Evolutionary conservation across 2,888 invertebrate genomes (phyloP), one percentile per base, ranked within the genome.

Genomic region (Shargacucullia verbasci): DNA sequence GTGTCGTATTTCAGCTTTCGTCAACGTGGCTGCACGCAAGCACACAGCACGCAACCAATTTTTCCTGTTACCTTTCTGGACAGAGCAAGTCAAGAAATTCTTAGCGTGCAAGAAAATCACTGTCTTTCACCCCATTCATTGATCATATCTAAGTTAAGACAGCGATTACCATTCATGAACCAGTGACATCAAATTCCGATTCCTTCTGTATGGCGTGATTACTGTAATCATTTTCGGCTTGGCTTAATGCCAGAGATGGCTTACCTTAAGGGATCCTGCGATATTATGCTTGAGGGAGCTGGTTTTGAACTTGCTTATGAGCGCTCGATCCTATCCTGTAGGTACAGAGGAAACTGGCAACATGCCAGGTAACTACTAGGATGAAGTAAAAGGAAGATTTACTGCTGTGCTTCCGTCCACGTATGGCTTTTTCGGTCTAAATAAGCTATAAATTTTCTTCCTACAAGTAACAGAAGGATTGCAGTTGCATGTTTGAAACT

Each of bases 291-390:
- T 67, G 41, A 64, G 58, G 38, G 58, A 52, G 48, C 52, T 65
- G 49, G 41, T 58, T 41, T 11, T 70, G 66, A 53, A 70, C 66
- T 70, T 58, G 48, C 35, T 67, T 70, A 64, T 70, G 41, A 70
- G 38, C 14, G 27, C 15, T 35, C 27, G 41, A 65, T 15, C 31
- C 45, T 52, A 46, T 46, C 39, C 27, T 41, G 11, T 38, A 55
- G 15, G 37, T 50, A 38, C 43, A 34, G 2, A 55, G 57, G 57
- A 57, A 46, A 1, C 41, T 70, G 66, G 66, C 45, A 9, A 25
- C 9, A 34, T 1, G 50, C 52, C 66, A 67, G 45, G 31, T 33
- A 45, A 68, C 20, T 20, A 20, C 20, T 68, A 31, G 20, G 44
- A 37, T 68, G 31, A 40, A 29, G 52, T 34, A 46, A 33, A 48